Evolutionary conservation across 2,113 vertebrate genomes (phyloP).

Genomic region (Chaetops frenatus): DNA sequence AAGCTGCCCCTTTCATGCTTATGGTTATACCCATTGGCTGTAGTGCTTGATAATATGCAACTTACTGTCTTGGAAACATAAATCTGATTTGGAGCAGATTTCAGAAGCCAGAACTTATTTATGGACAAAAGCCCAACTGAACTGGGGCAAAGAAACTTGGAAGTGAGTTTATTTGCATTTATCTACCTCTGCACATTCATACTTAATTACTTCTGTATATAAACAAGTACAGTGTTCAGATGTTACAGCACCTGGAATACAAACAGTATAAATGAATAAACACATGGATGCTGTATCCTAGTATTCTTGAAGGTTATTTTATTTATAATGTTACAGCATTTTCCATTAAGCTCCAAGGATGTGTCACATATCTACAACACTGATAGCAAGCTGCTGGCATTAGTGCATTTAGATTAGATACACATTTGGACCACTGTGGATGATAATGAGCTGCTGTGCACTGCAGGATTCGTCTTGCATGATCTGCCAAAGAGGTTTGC

Average conservation of each 20-base stretch:
- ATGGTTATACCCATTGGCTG: not conserved
- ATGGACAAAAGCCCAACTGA: not conserved
- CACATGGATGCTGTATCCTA: not conserved
- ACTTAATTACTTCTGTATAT: not conserved
- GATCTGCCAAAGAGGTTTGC: not conserved
- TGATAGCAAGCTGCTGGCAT: not conserved
- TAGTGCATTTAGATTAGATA: not conserved
- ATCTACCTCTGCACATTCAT: not conserved
- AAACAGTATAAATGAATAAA: not conserved
- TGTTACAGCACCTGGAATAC: not conserved
- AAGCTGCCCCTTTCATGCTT: not conserved
- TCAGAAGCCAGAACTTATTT: not conserved
- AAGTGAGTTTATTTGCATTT: conserved; percentile 25
- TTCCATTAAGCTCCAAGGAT: not conserved
- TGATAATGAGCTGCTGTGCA: not conserved
- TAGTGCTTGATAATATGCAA: not conserved
- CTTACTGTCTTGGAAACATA: not conserved
- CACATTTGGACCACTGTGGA: not conserved
- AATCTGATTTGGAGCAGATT: not conserved
- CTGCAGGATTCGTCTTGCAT: not conserved
- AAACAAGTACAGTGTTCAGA: not conserved
- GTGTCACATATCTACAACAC: rapidly evolving
- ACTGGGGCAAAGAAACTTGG: not conserved
- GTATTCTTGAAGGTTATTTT: not conserved
- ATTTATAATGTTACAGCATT: not conserved